Conservation (phyloP, 2,113 vertebrate genomes). For the Phoxinus phoxinus region DNA sequence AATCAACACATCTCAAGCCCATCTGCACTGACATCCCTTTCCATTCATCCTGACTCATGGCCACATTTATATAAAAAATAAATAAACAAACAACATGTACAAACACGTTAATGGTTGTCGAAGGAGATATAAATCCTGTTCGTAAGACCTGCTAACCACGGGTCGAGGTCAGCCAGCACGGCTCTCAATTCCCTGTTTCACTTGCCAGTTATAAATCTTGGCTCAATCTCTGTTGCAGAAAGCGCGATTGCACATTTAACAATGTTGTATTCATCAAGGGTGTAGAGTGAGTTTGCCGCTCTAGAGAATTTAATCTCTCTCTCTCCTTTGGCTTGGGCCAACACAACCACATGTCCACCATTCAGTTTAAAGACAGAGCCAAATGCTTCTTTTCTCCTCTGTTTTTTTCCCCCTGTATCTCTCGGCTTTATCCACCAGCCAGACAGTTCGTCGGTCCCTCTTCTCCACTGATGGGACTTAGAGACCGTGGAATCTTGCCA, state of each 20-base stretch:
- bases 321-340: slow-evolving; percentile 2
- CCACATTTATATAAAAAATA: not conserved
- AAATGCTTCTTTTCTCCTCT: slow-evolving; percentile 38
- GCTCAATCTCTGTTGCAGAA: slow-evolving; percentile 16
- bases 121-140: slow-evolving; percentile 1
- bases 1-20: slow-evolving; percentile 21
- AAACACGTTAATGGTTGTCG: not conserved
- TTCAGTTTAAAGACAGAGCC: slow-evolving; percentile 25
- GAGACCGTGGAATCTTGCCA: slow-evolving; percentile 38
- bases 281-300: not conserved
- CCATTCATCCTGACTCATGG: not conserved
- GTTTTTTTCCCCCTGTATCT: not conserved
- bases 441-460: slow-evolving; percentile 17
- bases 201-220: slow-evolving; percentile 18
- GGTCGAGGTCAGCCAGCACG: not conserved
- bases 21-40: slow-evolving; percentile 8
- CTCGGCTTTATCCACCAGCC: slow-evolving; percentile 37
- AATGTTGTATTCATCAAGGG: slow-evolving; percentile 23
- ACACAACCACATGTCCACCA: slow-evolving; percentile 23
- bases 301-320: slow-evolving; percentile 39
- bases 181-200: slow-evolving; percentile 17
- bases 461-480: slow-evolving; percentile 35
- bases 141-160: not conserved
- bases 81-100: not conserved
- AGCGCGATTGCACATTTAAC: slow-evolving; percentile 8